Evolutionary conservation across 2,797 vertebrate species (phyloP), one percentile per base, ranked within the genome.

Genomic region (Periophthalmus magnuspinnatus): DNA sequence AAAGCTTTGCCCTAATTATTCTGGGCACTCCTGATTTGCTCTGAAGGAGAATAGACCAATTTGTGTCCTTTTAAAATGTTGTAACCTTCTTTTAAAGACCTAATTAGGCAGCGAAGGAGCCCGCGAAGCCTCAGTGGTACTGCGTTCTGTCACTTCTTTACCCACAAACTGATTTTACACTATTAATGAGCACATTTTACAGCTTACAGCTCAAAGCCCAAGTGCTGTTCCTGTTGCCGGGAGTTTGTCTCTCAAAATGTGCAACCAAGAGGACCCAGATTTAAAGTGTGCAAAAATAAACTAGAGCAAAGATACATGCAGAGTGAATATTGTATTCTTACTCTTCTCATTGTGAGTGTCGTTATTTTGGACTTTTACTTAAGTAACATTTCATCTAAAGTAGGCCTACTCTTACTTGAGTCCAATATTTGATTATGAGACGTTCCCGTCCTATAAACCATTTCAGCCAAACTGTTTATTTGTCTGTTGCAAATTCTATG

Each of bases 1-100:
- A 93, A 91, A 91, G 89, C 82, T 83, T 88, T 72, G 80, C 84
- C 85, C 91, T 93, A 93, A 94, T 93, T 93, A 93, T 90, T 90
- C 92, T 88, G 92, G 89, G 91, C 91, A 92, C 86, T 91, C 72
- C 67, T 75, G 90, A 90, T 81, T 86, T 88, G 84, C 85, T 90
- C 90, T 83, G 83, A 92, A 89, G 88, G 89, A 90, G 82, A 92
- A 91, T 85, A 91, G 86, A 88, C 88, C 91, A 93, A 93, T 93
- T 92, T 92, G 81, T 91, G 85, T 89, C 89, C 86, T 91, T 92
- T 93, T 47, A 28, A 90, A 93, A 93, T 86, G 89, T 90, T 87
- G 88, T 90, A 91, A 91, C 90, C 81, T 91, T 88, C 83, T 89
- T 91, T 92, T 92, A 93, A 92, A 93, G 88, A 91, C 90, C 90